phyloP scores from a whole-genome alignment of 2,113 vertebrate genomes.

The Chaenocephalus aceratus region DNA sequence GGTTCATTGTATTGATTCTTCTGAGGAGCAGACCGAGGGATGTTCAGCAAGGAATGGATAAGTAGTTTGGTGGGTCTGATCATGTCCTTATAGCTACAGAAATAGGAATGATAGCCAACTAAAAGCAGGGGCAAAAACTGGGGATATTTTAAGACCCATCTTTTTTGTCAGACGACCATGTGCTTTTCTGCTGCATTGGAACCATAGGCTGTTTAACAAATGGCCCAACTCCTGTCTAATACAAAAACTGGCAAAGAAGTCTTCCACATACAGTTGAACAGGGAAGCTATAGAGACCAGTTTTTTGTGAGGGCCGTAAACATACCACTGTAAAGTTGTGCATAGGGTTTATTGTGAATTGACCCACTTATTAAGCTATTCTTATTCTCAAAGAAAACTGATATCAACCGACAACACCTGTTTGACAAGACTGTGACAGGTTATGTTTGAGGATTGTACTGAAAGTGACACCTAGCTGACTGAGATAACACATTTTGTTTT shows the following conservation, averaged over 20 bases:
- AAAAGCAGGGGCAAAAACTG: not conserved
- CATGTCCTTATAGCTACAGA: not conserved
- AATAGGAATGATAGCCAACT: not conserved
- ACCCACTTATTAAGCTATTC: too few species aligned
- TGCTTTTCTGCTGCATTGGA: not conserved
- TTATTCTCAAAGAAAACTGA: slow-evolving; percentile 5
- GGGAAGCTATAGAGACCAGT: too few species aligned
- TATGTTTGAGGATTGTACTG: not conserved
- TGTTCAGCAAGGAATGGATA: not conserved
- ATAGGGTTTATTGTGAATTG: too few species aligned
- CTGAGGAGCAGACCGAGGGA: not conserved
- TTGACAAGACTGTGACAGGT: not conserved
- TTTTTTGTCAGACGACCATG: too few species aligned
- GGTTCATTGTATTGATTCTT: slow-evolving; percentile 25
- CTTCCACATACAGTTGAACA: too few species aligned
- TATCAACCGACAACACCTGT: not conserved
- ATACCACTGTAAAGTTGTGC: too few species aligned
- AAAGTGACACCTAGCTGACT: not conserved
- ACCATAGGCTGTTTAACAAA: too few species aligned
- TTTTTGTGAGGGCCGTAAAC: too few species aligned
- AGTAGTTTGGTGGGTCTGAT: slow-evolving; percentile 1
- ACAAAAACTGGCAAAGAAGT: too few species aligned
- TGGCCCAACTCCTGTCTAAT: too few species aligned
- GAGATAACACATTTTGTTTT: slow-evolving; percentile 5
- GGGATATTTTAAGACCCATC: not conserved